A percentile compares a stretch with the other conserved stretches of the same genome.
Conservation (phyloP, 2,797 vertebrate genomes). For the Microtus californicus region DNA sequence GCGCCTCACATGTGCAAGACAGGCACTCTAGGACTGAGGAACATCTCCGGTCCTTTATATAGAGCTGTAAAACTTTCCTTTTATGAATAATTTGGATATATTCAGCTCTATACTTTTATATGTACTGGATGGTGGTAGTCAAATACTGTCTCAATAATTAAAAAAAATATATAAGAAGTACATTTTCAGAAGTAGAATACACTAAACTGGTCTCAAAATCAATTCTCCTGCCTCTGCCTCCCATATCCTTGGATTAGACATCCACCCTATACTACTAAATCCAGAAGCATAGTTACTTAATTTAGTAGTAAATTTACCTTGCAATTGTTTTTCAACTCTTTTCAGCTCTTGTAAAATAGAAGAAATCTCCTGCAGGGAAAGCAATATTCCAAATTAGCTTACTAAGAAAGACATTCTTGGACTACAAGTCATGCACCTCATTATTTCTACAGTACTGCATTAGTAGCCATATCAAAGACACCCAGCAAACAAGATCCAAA, state of each 20-base stretch:
- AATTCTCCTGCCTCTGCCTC: not conserved
- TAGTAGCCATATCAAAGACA: conserved; percentile 5
- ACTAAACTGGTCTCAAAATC: not conserved
- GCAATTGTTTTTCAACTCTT: conserved; percentile 97
- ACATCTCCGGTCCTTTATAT: not conserved
- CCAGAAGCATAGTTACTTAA: not conserved
- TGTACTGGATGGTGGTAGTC: conserved; percentile 11
- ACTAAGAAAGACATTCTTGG: conserved; percentile 35
- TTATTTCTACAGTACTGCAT: not conserved
- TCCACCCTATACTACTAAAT: too few relatives aligned
- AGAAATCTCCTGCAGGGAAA: conserved; percentile 94
- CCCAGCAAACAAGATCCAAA: not conserved
- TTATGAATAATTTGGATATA: conserved; percentile 32
- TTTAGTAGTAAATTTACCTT: conserved; percentile 90
- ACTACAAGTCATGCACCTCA: not conserved
- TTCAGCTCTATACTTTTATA: not conserved
- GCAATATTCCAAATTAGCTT: conserved; percentile 61
- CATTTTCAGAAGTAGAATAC: not conserved
- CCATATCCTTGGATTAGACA: not conserved
- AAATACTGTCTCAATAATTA: conserved; percentile 30
- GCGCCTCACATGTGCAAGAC: not conserved
- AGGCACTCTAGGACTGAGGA: not conserved
- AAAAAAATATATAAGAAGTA: conserved; percentile 35
- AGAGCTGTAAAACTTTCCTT: not conserved
- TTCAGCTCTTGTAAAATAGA: conserved; percentile 97